Evolutionary conservation across 2,113 vertebrate species (phyloP).

Genomic region (Bungarus multicinctus): DNA sequence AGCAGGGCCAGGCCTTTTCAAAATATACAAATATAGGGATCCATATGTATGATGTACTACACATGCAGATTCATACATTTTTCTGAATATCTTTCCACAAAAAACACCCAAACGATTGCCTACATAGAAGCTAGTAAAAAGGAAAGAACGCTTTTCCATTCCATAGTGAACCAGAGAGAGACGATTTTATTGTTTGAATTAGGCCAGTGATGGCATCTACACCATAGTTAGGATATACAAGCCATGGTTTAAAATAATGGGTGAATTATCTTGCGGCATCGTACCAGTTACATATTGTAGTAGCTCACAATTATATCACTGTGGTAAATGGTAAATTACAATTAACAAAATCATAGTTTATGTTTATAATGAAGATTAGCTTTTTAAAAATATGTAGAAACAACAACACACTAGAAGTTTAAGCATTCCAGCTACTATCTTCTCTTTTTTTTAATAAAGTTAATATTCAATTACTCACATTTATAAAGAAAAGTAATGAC

Average conservation of each 20-base stretch:
- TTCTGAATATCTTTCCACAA: slow-evolving; percentile 21
- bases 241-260: background rate
- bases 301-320: background rate
- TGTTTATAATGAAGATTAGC: background rate
- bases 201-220: background rate
- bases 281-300: background rate
- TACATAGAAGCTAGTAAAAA: slow-evolving; percentile 22
- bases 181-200: background rate
- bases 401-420: background rate
- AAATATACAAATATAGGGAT: slow-evolving; percentile 1
- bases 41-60: background rate
- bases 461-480: background rate
- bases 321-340: background rate
- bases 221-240: background rate
- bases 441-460: background rate
- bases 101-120: slow-evolving; percentile 24
- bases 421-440: background rate
- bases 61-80: background rate
- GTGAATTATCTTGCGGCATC: background rate
- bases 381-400: background rate
- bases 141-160: background rate
- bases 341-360: background rate
- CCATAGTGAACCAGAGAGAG: background rate
- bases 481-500: background rate
- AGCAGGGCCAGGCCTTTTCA: background rate